Base-by-base conservation (phyloP, 2,797 vertebrate species). In the Pangasius larnaudii region DNA sequence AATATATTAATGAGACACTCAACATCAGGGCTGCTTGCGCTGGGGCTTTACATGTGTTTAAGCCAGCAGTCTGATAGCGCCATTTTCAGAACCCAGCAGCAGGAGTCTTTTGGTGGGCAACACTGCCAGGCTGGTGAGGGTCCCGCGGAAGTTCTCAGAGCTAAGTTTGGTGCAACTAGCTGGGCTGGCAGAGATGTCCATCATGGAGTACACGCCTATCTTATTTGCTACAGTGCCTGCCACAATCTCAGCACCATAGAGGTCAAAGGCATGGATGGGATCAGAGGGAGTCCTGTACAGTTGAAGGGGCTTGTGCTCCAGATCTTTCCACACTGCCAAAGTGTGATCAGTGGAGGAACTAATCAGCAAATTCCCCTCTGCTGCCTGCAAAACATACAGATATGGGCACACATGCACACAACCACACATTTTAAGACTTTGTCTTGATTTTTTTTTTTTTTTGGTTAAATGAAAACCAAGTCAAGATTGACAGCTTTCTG, bases 121-220 rank as follows among this genome's bases (percentile, higher is more conserved):
- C 90, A 99, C 96, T 0, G 97, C 97, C 91, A 99, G 94, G 95
- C 98, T 99, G 92, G 98, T 99, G 91, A 99, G 92, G 0, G 98
- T 99, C n/a, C 99, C 98, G 0, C 98, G 97, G 93, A 99, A 99
- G 94, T 99, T 99, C 95, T 99, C 98, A 0, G 98, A 98, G 94
- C 98, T 99, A 90, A 99, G 97, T 93, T 98, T 99, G 88, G 97
- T 99, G 27, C 96, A 96, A 91, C 97, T 98, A 59, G 93, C 90
- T 0, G 97, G 97, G 91, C 96, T 97, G 42, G 96, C 92, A 3
- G 97, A 97, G 42, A 97, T 97, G 77, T 98, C 97, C 19, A 97
- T 95, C 94, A 98, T 96, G 86, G 98, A 98, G 93, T 99, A 99
- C 90, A 99, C 96, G 0, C 98, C 97, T 0, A 99, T 99, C 93